phyloP scores from a whole-genome alignment of 2,888 invertebrate species.

The Tetrapedia diversipes region DNA sequence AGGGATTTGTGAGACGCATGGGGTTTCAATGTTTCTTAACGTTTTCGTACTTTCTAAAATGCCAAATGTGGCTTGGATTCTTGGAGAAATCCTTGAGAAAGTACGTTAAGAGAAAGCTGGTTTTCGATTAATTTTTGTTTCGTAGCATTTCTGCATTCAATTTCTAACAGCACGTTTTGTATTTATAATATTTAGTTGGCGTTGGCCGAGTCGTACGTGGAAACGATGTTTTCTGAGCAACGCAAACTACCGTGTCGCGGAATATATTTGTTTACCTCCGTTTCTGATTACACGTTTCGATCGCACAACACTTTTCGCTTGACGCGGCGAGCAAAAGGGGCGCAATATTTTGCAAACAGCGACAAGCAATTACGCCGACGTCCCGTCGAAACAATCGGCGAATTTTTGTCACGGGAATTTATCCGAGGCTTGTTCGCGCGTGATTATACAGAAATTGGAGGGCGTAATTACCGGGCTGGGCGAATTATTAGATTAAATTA shows the following conservation, averaged over 20 bases:
- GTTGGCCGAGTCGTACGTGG: not conserved
- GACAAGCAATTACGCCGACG: conserved; percentile 2
- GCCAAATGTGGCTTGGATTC: too few relatives aligned
- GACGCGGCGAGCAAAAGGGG: not conserved
- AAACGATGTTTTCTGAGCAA: not conserved
- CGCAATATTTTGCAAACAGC: not conserved
- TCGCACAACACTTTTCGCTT: not conserved
- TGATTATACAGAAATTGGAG: conserved; percentile 47
- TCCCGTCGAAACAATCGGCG: not conserved
- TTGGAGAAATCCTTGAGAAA: too few relatives aligned
- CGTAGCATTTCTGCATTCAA: too few relatives aligned
- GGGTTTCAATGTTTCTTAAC: too few relatives aligned
- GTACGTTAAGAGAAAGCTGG: too few relatives aligned
- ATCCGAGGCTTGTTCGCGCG: conserved; percentile 11
- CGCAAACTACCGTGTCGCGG: not conserved
- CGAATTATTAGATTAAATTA: conserved; percentile 57
- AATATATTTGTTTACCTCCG: not conserved
- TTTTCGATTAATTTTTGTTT: too few relatives aligned
- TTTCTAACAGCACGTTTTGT: too few relatives aligned
- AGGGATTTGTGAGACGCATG: too few relatives aligned
- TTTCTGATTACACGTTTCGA: not conserved
- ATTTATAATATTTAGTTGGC: too few relatives aligned
- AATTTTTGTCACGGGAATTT: conserved; percentile 16
- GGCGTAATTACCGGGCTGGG: conserved; percentile 43
- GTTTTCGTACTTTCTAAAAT: too few relatives aligned